Base-by-base conservation (phyloP, 2,888 invertebrate genomes). In the Cistogaster globosa region DNA sequence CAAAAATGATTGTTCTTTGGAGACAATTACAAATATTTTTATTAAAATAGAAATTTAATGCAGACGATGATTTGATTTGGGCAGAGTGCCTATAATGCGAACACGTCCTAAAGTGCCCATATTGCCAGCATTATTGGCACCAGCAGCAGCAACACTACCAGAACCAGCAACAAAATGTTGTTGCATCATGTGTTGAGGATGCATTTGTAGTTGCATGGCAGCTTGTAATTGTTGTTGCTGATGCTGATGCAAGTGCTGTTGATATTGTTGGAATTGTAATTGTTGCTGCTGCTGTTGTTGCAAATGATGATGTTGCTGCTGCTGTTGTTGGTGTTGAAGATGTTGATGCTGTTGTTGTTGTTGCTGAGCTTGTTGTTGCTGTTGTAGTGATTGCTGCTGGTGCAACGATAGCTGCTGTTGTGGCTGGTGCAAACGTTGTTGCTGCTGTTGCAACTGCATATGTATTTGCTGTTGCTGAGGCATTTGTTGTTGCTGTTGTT, bases 51-150 rank as follows among this genome's bases (percentile, higher is more conserved):
- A 63, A 55, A 65, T 69, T 86, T 90, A 91, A 88, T 92, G 92
- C 87, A 92, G 88, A 87, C 92, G 90, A 79, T 91, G 91, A 88
- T 91, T 91, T 77, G 94, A 89, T 93, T 97, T 97, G 87, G 97
- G 97, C 91, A 97, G 95, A 84, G 97, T 96, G 79, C 96, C 97
- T 74, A 97, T 96, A 87, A 97, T 97, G 88, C 97, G 94, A 77
- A 96, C 97, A 88, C 96, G 94, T 0, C 90, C 90, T 86, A 91
- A 84, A 69, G 91, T 91, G 85, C 90, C 91, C 60, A 84, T 81
- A 75, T 86, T 86, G 86, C 87, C 88, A 69, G 88, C 84, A 74
- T 81, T 82, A 83, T 87, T 83, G 76, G 91, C 88, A 81, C 88
- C 87, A 84, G 88, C 88, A 87, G 89, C 88, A 86, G 89, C 88